These are phyloP conservation scores for Anoura caudifer DNA, from an alignment of 2,113 vertebrate species.

Conservation along the genomic window DNA sequence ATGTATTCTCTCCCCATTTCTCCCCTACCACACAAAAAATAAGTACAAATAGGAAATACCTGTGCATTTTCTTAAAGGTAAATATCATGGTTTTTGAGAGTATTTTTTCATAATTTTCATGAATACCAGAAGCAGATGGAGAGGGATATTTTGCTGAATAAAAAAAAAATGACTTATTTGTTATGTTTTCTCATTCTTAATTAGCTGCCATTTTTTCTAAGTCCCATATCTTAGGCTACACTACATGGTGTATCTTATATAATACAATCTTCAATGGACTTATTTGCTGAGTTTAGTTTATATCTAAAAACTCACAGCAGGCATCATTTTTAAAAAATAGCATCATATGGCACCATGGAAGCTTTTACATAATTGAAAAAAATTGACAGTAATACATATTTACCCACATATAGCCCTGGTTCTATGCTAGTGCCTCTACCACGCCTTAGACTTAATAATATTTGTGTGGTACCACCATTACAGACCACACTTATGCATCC, in stretches of 20 bases:
- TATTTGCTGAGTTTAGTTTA: slow-evolving; percentile 4
- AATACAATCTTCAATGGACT: neutral
- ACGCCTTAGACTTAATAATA: neutral
- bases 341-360: neutral
- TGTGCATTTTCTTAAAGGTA: slow-evolving; percentile 74
- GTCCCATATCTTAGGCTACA: neutral
- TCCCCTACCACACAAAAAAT: slow-evolving; percentile 12
- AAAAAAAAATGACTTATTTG: slow-evolving; percentile 38
- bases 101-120: slow-evolving; percentile 36
- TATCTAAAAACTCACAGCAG: slow-evolving; percentile 20
- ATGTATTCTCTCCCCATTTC: slow-evolving; percentile 67
- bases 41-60: slow-evolving; percentile 69
- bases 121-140: neutral
- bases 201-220: slow-evolving; percentile 61
- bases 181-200: slow-evolving; percentile 65
- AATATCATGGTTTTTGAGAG: slow-evolving; percentile 67
- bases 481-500: neutral
- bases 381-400: neutral
- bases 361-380: neutral
- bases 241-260: neutral
- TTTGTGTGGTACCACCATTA: neutral
- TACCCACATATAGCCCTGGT: neutral
- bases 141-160: neutral
- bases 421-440: neutral
- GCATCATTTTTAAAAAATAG: slow-evolving; percentile 30